Base-by-base conservation (phyloP, 1,140 invertebrate genomes). In the Galleria mellonella region DNA sequence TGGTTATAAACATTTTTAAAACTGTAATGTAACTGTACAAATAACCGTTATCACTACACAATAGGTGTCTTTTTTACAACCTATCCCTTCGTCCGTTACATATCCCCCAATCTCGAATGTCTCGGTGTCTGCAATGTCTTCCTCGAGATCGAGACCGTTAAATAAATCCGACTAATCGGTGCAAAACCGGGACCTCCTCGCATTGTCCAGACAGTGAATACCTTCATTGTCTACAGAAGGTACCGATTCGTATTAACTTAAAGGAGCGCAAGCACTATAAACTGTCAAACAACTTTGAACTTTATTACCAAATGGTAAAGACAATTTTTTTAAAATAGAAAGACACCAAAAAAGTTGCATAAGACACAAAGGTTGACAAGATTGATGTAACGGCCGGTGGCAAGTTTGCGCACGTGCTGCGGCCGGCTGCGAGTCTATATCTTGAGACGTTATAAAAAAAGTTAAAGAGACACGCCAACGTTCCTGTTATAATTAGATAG, bases 301-400 rank as follows among this genome's bases (percentile, higher is more conserved):
- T 56, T 32, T 55, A 62, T 14, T 32, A 17, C 11, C 7, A 42
- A 0, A 13, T 11, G 0, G 23, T 39, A 46, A 68, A 33, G 40
- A 49, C 10, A 23, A 47, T 28, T 58, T 61, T 64, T 10, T 14
- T 41, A 41, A 29, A 13, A 2, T 27, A 32, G 23, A 9, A 9
- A 11, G 29, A 41, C 32, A 38, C 47, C 47, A 57, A 60, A 37
- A 62, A 66, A 47, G 44, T 67, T 73, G 55, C 60, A 66, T 61
- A 64, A 71, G 54, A 55, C 47, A 54, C 52, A 53, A 67, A 69
- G 62, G 65, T 62, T 73, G 66, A 72, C 58, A 74, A 75, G 74
- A 84, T 81, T 73, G 69, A 78, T 82, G 75, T 81, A 77, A 78
- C 75, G 77, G 72, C 59, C 65, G 60, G 46, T 52, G 60, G 68